Evolutionary conservation across 2,113 vertebrate species (phyloP), one percentile per base, ranked within the genome.

Genomic region (Poicephalus meyeri): DNA sequence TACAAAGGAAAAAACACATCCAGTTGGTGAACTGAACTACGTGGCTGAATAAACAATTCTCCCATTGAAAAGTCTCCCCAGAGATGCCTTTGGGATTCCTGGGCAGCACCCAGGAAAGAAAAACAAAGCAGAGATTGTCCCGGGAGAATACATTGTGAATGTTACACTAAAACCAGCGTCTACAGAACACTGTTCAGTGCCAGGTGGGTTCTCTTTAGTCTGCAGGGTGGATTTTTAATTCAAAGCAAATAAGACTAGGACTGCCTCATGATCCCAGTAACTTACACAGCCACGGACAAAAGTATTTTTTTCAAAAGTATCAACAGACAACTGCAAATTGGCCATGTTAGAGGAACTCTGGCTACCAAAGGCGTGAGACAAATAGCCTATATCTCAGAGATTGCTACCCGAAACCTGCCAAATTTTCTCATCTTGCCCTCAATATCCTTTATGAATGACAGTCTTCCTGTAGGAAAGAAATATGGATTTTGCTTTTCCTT

Each of bases 71-170:
- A 91, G 42, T 39, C 41, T 80, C 70, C 46, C 41, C 63, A 80
- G 81, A 66, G 60, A 64, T 29, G 70, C 53, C 41, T 86, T 70
- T 66, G 49, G 58, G 79, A 82, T 69, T 86, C 56, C 65, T 68
- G 73, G 77, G 39, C 56, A 72, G 89, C 52, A 66, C 55, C 66
- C 10, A 58, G 58, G 66, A 58, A 76, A 77, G 39, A 37, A 84
- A 88, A 93, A 74, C 37, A 70, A 70, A 90, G 86, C 18, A 3
- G 24, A 85, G 49, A 60, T 63, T 88, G 74, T 93, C 56, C 50
- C 29, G 39, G 20, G 33, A 81, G 64, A 66, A 29, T 8, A 31
- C 0, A 0, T 18, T 88, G 31, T 2, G 2, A 55, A 19, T 35
- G 17, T n/a, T 53, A 21, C 0, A 0, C 56, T 76, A 73, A 77